Base-by-base conservation (phyloP, 2,888 invertebrate genomes). In the Helicoverpa assulta region DNA sequence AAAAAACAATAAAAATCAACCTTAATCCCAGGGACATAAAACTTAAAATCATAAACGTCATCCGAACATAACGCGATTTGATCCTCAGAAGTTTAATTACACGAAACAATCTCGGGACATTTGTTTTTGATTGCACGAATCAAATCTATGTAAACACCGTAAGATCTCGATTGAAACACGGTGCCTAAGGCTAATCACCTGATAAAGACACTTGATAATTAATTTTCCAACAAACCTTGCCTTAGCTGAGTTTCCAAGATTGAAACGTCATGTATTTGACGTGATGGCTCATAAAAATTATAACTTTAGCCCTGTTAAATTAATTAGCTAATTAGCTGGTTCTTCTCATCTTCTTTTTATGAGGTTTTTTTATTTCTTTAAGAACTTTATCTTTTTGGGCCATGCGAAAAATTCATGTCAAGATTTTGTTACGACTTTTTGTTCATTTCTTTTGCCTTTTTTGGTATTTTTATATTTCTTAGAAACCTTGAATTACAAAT, bases 151-250 rank as follows among this genome's bases (percentile, higher is more conserved):
- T 78, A 87, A 89, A 89, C 83, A 86, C 83, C 80, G 84, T 84
- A 83, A 86, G 81, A 84, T 81, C 80, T 73, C 77, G 82, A 86
- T 87, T 81, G 82, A 83, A 88, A 84, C 86, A 81, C 82, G 80
- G 74, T 67, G 80, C 88, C 89, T 78, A 78, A 68, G 90, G 92
- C 91, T 78, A 70, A 85, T 78, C 86, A 91, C 89, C 93, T 92
- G 92, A 87, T 90, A 85, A 87, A 90, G 92, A 87, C 92, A 91
- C 85, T 90, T 89, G 84, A 81, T 94, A 94, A 94, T 94, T 94
- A 94, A 93, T 93, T 93, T 91, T 85, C 83, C 86, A 89, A 90
- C 90, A 86, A 89, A 85, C 87, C 88, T 84, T 81, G 80, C 84
- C 85, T 88, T 85, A 77, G 73, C 83, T 84, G 84, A 83, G 76